phyloP scores from a whole-genome alignment of 2,113 vertebrate genomes.

The Candoia aspera region DNA sequence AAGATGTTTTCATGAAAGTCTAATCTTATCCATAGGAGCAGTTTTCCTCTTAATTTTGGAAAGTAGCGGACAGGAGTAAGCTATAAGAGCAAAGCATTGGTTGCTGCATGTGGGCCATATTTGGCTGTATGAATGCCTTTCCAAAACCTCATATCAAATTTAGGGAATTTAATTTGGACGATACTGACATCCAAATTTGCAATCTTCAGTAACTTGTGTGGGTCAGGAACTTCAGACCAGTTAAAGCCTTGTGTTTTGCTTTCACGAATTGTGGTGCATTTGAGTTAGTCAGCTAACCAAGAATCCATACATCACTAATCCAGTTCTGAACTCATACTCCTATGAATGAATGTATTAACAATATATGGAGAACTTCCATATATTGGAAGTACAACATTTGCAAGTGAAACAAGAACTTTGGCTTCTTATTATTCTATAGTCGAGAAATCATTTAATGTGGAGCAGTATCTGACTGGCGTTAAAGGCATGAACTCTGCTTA shows the following conservation, averaged over 20 bases:
- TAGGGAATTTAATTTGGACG: neutral
- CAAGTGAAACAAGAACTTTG: neutral
- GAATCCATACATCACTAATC: neutral
- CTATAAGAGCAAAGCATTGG: neutral
- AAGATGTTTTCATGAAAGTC: neutral
- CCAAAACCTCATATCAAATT: neutral
- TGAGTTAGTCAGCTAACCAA: neutral
- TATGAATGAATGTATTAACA: neutral
- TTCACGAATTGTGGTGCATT: neutral
- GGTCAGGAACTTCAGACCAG: neutral
- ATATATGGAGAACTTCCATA: neutral
- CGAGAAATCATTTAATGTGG: neutral
- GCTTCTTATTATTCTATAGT: neutral
- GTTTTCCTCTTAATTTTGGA: neutral
- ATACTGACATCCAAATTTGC: neutral
- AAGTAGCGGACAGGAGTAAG: fast-evolving
- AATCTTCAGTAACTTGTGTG: neutral
- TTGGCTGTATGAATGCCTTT: neutral
- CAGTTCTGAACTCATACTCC: neutral
- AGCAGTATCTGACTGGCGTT: neutral
- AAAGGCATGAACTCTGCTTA: neutral
- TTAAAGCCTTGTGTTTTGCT: neutral
- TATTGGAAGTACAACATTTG: neutral
- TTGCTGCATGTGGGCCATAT: neutral
- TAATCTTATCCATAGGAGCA: fast-evolving